These are phyloP conservation scores for Tribolium freemani DNA, from an alignment of 2,888 invertebrate genomes.

Conservation along the genomic window DNA sequence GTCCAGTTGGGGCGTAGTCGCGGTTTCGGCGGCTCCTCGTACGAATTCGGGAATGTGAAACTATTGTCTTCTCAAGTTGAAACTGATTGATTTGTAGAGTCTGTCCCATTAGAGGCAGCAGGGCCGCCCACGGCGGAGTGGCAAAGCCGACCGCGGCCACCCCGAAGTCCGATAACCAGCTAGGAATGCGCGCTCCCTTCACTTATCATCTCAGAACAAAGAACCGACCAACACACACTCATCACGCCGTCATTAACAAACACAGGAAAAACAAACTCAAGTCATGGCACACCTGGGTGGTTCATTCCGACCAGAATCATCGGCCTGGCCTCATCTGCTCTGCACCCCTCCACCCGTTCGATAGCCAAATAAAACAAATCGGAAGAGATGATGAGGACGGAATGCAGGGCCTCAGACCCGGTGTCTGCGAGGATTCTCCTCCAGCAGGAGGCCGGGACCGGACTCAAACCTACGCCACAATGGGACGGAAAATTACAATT, in stretches of 20 bases:
- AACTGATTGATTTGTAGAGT: conserved; percentile 65
- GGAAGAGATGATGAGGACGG: conserved; percentile 60
- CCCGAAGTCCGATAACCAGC: conserved; percentile 64
- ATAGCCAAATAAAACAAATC: conserved; percentile 59
- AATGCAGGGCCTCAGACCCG: conserved; percentile 65
- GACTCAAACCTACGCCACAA: too few relatives aligned
- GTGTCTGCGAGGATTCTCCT: conserved; percentile 58
- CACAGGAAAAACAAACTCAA: conserved; percentile 67
- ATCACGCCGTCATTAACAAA: conserved; percentile 68
- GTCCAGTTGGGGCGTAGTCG: neutral
- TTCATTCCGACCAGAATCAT: conserved; percentile 47
- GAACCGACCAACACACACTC: conserved; percentile 64
- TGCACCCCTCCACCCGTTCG: conserved; percentile 31
- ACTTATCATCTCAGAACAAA: conserved; percentile 57
- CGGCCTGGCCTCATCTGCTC: too few relatives aligned
- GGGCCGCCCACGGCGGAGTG: conserved; percentile 62
- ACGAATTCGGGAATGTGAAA: conserved; percentile 46
- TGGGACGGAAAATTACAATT: too few relatives aligned
- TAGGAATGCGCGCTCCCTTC: conserved; percentile 54
- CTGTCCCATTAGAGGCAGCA: conserved; percentile 60
- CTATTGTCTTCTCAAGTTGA: conserved; percentile 35
- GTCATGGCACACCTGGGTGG: conserved; percentile 68
- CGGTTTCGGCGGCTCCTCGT: neutral
- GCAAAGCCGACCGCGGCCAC: conserved; percentile 60
- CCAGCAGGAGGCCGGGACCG: neutral